A percentile compares a stretch with the other conserved stretches of the same genome.
Conservation (phyloP, 2,888 invertebrate species). For the Dynastes hyllus region DNA sequence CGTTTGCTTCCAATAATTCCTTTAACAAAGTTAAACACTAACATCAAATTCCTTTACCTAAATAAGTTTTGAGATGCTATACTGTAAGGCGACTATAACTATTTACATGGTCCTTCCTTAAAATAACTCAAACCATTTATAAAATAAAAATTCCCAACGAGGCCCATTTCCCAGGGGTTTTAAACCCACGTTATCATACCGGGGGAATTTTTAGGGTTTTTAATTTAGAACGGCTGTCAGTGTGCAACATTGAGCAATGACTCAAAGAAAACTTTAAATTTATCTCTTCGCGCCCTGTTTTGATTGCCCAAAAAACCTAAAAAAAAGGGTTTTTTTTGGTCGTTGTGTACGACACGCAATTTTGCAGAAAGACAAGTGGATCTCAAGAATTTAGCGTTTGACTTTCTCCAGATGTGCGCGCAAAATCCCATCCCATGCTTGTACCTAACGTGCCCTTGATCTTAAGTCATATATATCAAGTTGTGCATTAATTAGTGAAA, state of each 20-base stretch:
- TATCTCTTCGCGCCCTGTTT: slow-evolving; percentile 2
- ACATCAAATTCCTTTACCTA: too few species aligned
- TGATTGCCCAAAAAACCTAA: background rate
- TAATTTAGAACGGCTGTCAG: slow-evolving; percentile 33
- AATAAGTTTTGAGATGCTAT: too few species aligned
- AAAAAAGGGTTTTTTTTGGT: too few species aligned
- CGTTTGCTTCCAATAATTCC: too few species aligned
- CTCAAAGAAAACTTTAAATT: slow-evolving; percentile 37
- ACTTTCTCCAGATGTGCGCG: slow-evolving; percentile 23
- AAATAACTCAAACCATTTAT: slow-evolving; percentile 2
- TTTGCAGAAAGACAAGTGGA: background rate
- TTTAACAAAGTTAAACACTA: too few species aligned
- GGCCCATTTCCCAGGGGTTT: too few species aligned
- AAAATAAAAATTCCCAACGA: slow-evolving; percentile 46
- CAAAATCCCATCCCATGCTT: background rate
- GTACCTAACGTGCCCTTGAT: slow-evolving; percentile 29
- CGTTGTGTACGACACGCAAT: background rate
- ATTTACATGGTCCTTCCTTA: background rate
- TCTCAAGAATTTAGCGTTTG: background rate
- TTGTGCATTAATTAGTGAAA: slow-evolving; percentile 32
- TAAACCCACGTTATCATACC: slow-evolving; percentile 27
- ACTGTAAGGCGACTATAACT: background rate
- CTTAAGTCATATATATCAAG: slow-evolving; percentile 17
- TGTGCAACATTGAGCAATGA: slow-evolving; percentile 35
- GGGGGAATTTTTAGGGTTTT: slow-evolving; percentile 18